Evolutionary conservation across 1,140 invertebrate genomes (phyloP), one percentile per base, ranked within the genome.

Genomic region (Gonioctena quinquepunctata): DNA sequence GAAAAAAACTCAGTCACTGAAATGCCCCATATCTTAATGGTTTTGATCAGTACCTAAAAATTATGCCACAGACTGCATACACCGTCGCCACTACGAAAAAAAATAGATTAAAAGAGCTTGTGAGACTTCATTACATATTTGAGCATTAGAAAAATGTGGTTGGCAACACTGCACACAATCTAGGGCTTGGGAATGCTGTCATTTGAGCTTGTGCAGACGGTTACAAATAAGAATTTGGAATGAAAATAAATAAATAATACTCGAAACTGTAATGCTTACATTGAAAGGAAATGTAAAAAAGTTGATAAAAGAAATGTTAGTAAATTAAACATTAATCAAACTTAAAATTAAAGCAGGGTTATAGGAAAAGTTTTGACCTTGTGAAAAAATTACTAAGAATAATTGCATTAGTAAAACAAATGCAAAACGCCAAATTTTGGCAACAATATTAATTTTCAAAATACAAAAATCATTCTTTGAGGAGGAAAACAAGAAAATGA

Each of bases 1-100:
- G 66, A 56, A 42, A 68, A 67, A 67, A 69, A 75, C 56, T 75
- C 73, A 75, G 73, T 75, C 73, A 75, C 67, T 75, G 68, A 75
- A 73, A 75, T 75, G 70, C 73, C 70, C 70, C 62, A 72, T 65
- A 28, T 48, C 28, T 52, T 68, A 23, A 65, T 52, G 63, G 63
- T 59, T 66, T 27, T 23, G 57, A 68, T 66, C 59, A 66, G 49
- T 72, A 65, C 18, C 19, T 54, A 16, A 54, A 54, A 54, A 54
- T 16, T 21, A n/a, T 42, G 8, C 16, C 13, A 3, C 13, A 54
- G 52, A 54, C 18, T 54, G 52, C 18, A 21, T 23, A 54, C 19
- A 54, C n/a, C 19, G 52, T 54, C 22, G 18, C 52, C 52, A 19
- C 8, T 16, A 54, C 18, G 8, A 23, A 54, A 23, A 16, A 54